Percentiles rank a stretch among this genome's conserved stretches.
These are phyloP conservation scores for Fundulus diaphanus DNA, from an alignment of 2,797 vertebrate genomes.

Conservation along the genomic window DNA sequence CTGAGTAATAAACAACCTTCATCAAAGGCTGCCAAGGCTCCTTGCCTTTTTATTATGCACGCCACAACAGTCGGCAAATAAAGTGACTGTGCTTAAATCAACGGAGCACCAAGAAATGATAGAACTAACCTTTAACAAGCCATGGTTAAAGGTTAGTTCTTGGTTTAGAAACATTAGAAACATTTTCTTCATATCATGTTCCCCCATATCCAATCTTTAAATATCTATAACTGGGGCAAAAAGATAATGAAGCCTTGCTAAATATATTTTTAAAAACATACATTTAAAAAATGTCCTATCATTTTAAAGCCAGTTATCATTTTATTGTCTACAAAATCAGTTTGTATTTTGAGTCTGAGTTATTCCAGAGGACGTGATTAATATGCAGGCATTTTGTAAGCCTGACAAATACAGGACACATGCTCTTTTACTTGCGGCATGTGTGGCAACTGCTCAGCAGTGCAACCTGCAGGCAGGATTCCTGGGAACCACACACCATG, in stretches of 20 bases:
- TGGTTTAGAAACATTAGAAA: conserved; percentile 57
- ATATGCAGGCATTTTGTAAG: conserved; percentile 8
- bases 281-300: neutral
- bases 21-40: conserved; percentile 67
- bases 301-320: neutral
- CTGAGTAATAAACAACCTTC: conserved; percentile 54
- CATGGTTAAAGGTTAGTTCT: no score
- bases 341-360: neutral
- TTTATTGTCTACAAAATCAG: neutral
- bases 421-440: conserved; percentile 47
- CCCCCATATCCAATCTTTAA: conserved; percentile 16
- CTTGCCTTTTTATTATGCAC: conserved; percentile 68
- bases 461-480: conserved; percentile 57
- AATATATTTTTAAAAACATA: neutral
- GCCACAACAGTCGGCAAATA: conserved; percentile 48
- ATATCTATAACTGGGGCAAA: conserved; percentile 53
- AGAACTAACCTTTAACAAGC: conserved; percentile 53
- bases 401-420: conserved; percentile 9
- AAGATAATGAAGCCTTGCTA: conserved; percentile 18
- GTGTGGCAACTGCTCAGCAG: conserved; percentile 31
- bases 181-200: conserved; percentile 50
- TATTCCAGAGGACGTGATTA: neutral
- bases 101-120: conserved; percentile 73
- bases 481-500: conserved; percentile 70
- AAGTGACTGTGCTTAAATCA: conserved; percentile 66